These are phyloP conservation scores for Cryptocheilus praepositus DNA, from an alignment of 2,888 invertebrate species.

Conservation along the genomic window DNA sequence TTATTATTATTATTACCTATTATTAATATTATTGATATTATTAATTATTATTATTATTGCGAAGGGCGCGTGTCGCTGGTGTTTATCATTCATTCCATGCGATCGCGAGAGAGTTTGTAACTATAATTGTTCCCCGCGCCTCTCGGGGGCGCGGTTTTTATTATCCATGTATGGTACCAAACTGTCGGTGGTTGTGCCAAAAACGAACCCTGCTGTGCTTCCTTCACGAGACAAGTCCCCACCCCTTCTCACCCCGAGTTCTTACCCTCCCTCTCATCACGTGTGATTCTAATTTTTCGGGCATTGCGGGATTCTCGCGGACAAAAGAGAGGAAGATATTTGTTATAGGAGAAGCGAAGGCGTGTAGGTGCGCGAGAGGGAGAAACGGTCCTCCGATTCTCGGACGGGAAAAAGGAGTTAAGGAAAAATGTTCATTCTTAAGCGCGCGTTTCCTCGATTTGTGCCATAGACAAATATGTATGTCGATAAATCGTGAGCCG, in stretches of 20 bases:
- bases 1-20: slow-evolving; percentile 32
- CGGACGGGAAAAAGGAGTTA: slow-evolving; percentile 10
- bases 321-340: slow-evolving; percentile 14
- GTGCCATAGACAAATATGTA: slow-evolving; percentile 13
- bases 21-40: slow-evolving; percentile 23
- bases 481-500: slow-evolving; percentile 7
- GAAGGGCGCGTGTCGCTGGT: slow-evolving; percentile 35
- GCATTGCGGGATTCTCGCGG: slow-evolving; percentile 44
- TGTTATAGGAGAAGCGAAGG: not conserved
- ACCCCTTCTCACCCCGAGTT: slow-evolving; percentile 12
- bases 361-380: slow-evolving; percentile 22
- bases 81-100: slow-evolving; percentile 37
- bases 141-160: not conserved
- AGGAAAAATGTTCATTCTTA: slow-evolving; percentile 27
- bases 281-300: slow-evolving; percentile 55
- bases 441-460: slow-evolving; percentile 17
- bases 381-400: not conserved
- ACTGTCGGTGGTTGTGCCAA: slow-evolving; percentile 65
- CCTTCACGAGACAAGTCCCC: slow-evolving; percentile 16
- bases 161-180: slow-evolving; percentile 57
- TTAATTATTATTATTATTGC: slow-evolving; percentile 28
- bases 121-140: slow-evolving; percentile 30
- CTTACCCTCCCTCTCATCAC: slow-evolving; percentile 35
- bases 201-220: slow-evolving; percentile 43
- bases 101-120: slow-evolving; percentile 14